phyloP scores from a whole-genome alignment of 2,888 invertebrate species.

The Dorcus hopei region DNA sequence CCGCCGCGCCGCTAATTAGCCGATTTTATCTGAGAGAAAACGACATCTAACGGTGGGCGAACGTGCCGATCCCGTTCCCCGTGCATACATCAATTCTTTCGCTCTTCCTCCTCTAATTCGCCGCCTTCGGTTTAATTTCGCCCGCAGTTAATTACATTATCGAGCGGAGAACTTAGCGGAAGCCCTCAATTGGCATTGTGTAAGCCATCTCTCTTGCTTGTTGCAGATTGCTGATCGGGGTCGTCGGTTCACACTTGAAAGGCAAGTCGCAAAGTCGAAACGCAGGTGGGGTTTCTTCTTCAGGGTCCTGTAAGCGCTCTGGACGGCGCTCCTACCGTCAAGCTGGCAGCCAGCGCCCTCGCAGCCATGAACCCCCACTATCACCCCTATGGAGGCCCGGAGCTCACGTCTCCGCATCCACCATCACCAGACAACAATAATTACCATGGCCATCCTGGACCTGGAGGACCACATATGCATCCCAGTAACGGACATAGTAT shows the following conservation, averaged over 20 bases:
- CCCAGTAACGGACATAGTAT: conserved; percentile 50
- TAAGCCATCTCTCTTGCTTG: conserved; percentile 1
- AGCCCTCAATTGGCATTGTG: conserved; percentile 22
- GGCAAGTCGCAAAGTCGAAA: neutral
- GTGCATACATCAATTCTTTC: conserved; percentile 27
- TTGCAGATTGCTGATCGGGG: too few species aligned
- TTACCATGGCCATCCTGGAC: conserved; percentile 54
- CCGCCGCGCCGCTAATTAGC: too few species aligned
- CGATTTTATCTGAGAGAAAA: too few species aligned
- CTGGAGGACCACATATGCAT: conserved; percentile 51
- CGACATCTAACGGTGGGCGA: conserved; percentile 7
- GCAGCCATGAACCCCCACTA: conserved; percentile 89
- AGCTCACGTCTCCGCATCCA: conserved; percentile 75
- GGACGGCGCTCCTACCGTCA: conserved; percentile 56
- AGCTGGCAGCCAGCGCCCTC: conserved; percentile 82
- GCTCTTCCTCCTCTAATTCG: conserved; percentile 56
- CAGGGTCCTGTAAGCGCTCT: conserved; percentile 25
- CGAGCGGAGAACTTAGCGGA: conserved; percentile 40
- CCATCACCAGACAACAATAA: conserved; percentile 71
- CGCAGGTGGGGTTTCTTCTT: conserved; percentile 13
- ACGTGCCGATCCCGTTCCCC: conserved; percentile 23
- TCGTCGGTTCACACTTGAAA: neutral
- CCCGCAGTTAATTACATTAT: conserved; percentile 60
- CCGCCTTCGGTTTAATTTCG: conserved; percentile 61
- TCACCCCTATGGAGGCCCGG: conserved; percentile 72